Conservation (phyloP, 2,113 vertebrate species). For the Paraplagusia blochii region DNA sequence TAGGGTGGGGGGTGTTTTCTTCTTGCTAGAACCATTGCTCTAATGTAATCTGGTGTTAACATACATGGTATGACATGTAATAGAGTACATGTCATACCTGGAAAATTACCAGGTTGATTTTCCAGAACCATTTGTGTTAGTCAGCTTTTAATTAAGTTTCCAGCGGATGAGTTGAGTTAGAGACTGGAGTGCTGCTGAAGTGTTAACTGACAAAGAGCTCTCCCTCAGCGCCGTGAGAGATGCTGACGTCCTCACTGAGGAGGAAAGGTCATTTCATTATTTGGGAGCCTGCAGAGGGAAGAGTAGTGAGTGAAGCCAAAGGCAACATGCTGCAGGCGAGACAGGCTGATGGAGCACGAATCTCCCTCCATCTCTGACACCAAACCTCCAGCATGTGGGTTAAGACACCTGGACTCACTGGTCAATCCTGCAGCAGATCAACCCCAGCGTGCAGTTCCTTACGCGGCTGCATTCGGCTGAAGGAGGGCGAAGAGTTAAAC, state of each 20-base stretch:
- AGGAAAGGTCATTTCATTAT: constrained; percentile 66
- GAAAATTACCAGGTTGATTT: too few species aligned
- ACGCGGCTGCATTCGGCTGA: constrained; percentile 7
- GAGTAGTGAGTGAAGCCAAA: constrained; percentile 38
- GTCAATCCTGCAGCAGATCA: constrained; percentile 9
- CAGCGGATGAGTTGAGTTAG: constrained; percentile 22
- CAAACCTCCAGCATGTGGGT: constrained; percentile 20
- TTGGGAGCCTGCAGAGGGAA: constrained; percentile 51
- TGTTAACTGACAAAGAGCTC: constrained; percentile 54
- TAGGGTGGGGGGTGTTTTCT: too few species aligned
- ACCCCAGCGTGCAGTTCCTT: constrained; percentile 10
- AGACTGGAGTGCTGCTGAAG: constrained; percentile 30
- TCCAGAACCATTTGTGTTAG: not conserved
- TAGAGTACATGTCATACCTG: too few species aligned
- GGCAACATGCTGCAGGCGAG: constrained; percentile 33
- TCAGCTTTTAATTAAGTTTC: constrained; percentile 37
- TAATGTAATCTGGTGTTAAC: too few species aligned
- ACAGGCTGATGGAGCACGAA: constrained; percentile 21
- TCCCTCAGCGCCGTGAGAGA: constrained; percentile 57
- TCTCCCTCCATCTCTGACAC: constrained; percentile 5
- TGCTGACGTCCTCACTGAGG: constrained; percentile 56
- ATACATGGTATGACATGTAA: too few species aligned
- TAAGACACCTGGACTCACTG: constrained; percentile 38
- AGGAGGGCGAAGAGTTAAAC: constrained; percentile 29
- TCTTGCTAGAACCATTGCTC: too few species aligned